Base-by-base conservation (phyloP, 2,113 vertebrate genomes). In the Poeciliopsis turrubarensis region DNA sequence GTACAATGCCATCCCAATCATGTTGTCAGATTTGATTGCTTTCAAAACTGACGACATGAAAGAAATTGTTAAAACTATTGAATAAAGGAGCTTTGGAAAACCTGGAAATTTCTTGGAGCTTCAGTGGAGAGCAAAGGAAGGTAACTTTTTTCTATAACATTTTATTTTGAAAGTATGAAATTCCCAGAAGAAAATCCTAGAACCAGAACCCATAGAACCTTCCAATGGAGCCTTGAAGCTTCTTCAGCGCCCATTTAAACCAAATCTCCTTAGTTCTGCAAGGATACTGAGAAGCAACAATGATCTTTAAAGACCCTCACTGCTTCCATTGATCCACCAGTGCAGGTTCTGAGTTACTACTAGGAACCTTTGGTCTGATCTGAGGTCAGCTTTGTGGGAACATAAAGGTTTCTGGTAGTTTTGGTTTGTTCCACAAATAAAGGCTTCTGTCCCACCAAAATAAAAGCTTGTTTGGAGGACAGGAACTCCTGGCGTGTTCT, bases 401-500 rank as follows among this genome's bases (percentile, higher is more conserved):
- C 27, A 61, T 14, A 61, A 27, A 61, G 60, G 5, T 61, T 57
- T n/a, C 8, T 57, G 22, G 25, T 57, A 25, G 8, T 57, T 57
- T 25, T 57, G 22, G 22, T n/a, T 68, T 68, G 41, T 31, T 51
- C 4, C 14, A 9, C 10, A 5, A 67, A 4, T 29, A 67, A 44
- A 67, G 11, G 26, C n/a, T 27, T 44, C n/a, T 67, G 26, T 27
- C 37, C 37, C 65, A 44, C 37, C 65, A 47, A 67, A 44, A 67
- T 67, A 41, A 67, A 67, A 41, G 65, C 15, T n/a, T 67, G 14
- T 67, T 15, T 10, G 13, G 31, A 65, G 63, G 31, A 65, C 63
- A 30, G 41, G 27, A 31, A 34, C 30, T 60, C 51, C 31, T 51
- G 54, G 25, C 31, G 34, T 34, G 22, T 60, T n/a, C n/a, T 31